These are phyloP conservation scores for Cyphomyrus plagiostoma DNA, from an alignment of 2,113 vertebrate genomes.

Conservation along the genomic window DNA sequence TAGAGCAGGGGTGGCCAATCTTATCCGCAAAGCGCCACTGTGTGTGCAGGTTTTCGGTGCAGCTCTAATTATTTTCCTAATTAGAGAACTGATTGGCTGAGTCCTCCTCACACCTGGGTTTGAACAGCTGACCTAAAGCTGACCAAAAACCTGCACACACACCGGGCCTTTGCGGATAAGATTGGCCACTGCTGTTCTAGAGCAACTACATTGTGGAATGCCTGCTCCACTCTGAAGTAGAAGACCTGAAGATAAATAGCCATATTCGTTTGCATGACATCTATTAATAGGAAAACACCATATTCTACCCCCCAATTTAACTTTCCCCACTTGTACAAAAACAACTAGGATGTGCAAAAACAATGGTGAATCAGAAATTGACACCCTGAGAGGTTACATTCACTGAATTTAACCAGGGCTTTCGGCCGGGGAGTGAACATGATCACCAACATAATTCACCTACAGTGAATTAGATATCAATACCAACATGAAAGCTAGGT, in stretches of 20 bases:
- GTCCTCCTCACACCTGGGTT: no score
- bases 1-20: no score
- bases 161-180: no score
- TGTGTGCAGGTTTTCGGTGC: no score
- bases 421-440: neutral
- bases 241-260: neutral
- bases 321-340: neutral
- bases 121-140: no score
- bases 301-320: neutral
- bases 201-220: neutral
- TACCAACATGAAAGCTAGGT: neutral
- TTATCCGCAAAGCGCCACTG: no score
- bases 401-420: neutral
- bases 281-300: neutral
- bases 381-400: neutral
- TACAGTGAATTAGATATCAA: neutral
- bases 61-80: no score
- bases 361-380: neutral
- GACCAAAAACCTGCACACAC: no score
- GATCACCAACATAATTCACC: neutral
- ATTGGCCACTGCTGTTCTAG: neutral
- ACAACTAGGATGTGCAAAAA: neutral
- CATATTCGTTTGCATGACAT: neutral
- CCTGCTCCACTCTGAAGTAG: neutral
- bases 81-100: no score